A percentile compares a stretch with the other conserved stretches of the same genome.
These are phyloP conservation scores for Cataglyphis altisquamis DNA, from an alignment of 2,888 invertebrate genomes.

Conservation along the genomic window DNA sequence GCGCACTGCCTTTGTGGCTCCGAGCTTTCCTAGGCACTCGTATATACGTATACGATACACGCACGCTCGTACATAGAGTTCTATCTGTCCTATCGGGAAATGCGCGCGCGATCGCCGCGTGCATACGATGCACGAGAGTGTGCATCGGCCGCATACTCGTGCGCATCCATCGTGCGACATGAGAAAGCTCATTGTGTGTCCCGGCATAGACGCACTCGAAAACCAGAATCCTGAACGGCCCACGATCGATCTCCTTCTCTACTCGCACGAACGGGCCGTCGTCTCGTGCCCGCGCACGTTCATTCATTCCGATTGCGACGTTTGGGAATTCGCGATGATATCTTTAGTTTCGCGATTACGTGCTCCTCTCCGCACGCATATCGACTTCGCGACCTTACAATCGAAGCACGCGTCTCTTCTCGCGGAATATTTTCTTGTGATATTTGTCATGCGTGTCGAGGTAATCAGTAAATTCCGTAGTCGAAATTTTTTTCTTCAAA, in stretches of 20 bases:
- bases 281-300: slow-evolving; percentile 29
- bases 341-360: slow-evolving; percentile 24
- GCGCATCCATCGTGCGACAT: slow-evolving; percentile 41
- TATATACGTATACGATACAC: slow-evolving; percentile 60
- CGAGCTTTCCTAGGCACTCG: slow-evolving; percentile 74
- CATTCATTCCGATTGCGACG: slow-evolving; percentile 36
- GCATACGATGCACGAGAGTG: neutral
- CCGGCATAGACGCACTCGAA: slow-evolving; percentile 59
- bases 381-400: slow-evolving; percentile 7
- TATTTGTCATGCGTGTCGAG: neutral
- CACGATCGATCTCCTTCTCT: slow-evolving; percentile 56
- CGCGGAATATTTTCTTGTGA: neutral
- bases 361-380: neutral
- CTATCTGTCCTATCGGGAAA: slow-evolving; percentile 6
- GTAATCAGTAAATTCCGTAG: neutral
- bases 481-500: neutral
- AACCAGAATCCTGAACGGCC: slow-evolving; percentile 54
- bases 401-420: slow-evolving; percentile 16
- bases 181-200: slow-evolving; percentile 58
- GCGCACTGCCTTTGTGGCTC: slow-evolving; percentile 77
- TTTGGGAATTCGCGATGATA: slow-evolving; percentile 8
- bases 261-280: slow-evolving; percentile 34
- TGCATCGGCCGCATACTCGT: neutral
- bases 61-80: neutral
- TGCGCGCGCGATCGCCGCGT: neutral